phyloP scores from a whole-genome alignment of 2,888 invertebrate genomes.

The Drosophila nr. perissopoda region DNA sequence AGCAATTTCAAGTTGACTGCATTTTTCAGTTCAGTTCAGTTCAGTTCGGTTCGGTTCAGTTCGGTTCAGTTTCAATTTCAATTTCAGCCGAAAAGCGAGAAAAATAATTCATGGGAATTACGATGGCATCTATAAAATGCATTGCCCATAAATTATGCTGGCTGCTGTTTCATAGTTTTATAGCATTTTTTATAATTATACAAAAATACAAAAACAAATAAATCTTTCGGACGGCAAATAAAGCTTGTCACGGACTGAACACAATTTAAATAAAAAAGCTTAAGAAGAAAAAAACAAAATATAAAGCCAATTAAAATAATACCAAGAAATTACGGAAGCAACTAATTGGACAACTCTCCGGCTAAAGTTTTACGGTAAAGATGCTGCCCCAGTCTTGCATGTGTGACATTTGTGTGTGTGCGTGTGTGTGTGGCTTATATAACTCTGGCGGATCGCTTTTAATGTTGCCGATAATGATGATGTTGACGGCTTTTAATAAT shows the following conservation, averaged over 20 bases:
- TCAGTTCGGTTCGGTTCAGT: conserved; percentile 3
- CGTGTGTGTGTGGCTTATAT: conserved; percentile 47
- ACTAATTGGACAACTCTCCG: conserved; percentile 67
- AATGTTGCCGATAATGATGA: conserved; percentile 32
- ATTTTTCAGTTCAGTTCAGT: conserved; percentile 6
- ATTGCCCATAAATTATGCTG: conserved; percentile 69
- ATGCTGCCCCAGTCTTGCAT: conserved; percentile 4
- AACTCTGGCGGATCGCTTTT: conserved; percentile 50
- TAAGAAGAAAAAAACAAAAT: conserved; percentile 6
- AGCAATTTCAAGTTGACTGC: neutral
- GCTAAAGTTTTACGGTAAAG: conserved; percentile 18
- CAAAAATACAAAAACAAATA: conserved; percentile 48
- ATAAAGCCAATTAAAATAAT: conserved; percentile 74
- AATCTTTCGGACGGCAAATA: conserved; percentile 63
- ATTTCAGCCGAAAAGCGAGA: conserved; percentile 1
- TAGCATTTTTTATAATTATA: conserved; percentile 38
- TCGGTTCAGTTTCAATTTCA: conserved; percentile 10
- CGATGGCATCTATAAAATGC: conserved; percentile 55
- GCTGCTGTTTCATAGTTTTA: conserved; percentile 41
- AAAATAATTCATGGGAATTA: conserved; percentile 43
- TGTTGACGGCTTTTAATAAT: conserved; percentile 68
- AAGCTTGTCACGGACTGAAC: conserved; percentile 47
- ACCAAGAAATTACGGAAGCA: conserved; percentile 80
- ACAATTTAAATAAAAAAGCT: conserved; percentile 65
- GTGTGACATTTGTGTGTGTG: conserved; percentile 65